Percentiles rank a stretch among this genome's conserved stretches.
Conservation (phyloP, 2,888 invertebrate genomes). For the Muschampia plurimacula region DNA sequence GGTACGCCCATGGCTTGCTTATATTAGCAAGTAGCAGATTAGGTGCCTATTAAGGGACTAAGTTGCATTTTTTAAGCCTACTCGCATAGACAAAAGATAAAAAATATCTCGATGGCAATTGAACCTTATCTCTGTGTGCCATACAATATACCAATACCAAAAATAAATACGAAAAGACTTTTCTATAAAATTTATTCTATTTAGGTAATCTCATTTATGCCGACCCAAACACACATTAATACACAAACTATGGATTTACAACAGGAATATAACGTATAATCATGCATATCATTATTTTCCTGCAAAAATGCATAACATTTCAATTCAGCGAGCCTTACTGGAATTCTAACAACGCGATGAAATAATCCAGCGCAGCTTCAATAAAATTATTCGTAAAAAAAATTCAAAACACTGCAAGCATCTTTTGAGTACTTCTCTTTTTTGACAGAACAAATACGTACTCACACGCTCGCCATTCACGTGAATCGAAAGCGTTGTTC, state of each 20-base stretch:
- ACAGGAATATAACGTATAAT: background rate
- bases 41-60: no score
- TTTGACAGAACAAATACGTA: slow-evolving; percentile 27
- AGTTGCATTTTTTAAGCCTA: no score
- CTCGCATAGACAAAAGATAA: no score
- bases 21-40: no score
- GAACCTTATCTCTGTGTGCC: no score
- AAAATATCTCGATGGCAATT: no score
- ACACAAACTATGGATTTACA: background rate
- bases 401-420: slow-evolving; percentile 28
- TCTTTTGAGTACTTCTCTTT: slow-evolving; percentile 28
- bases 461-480: slow-evolving; percentile 35
- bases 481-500: slow-evolving; percentile 56
- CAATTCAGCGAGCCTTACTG: slow-evolving; percentile 15
- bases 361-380: slow-evolving; percentile 17
- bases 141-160: no score
- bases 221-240: no score
- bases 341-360: slow-evolving; percentile 25
- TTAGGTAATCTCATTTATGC: no score
- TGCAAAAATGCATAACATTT: slow-evolving; percentile 18
- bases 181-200: no score
- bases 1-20: no score
- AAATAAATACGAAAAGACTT: no score
- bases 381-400: slow-evolving; percentile 18
- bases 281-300: background rate